Evolutionary conservation across 2,888 invertebrate species (phyloP).

Genomic region (Leistus spinibarbis): DNA sequence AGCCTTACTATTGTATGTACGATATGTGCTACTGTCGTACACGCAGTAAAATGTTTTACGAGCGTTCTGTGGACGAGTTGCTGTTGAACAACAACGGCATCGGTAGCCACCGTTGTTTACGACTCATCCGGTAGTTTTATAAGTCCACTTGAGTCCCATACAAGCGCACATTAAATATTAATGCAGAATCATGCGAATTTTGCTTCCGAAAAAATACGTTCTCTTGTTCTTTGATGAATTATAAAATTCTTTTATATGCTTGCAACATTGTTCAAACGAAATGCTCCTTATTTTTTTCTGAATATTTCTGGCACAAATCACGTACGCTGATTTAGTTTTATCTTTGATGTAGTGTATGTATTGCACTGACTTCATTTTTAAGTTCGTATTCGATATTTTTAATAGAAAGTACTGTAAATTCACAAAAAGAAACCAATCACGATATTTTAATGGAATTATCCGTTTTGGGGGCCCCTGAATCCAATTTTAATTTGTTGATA

Average conservation of each 20-base stretch:
- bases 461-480: too few species aligned
- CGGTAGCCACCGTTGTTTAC: conserved; percentile 21
- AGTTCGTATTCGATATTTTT: too few species aligned
- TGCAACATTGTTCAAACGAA: neutral
- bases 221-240: neutral
- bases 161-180: conserved; percentile 25
- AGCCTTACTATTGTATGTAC: conserved; percentile 3
- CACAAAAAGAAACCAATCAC: too few species aligned
- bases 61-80: conserved; percentile 9
- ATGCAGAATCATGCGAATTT: conserved; percentile 24
- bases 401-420: too few species aligned
- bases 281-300: neutral
- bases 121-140: conserved; percentile 32
- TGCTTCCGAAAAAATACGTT: neutral
- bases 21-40: neutral
- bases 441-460: too few species aligned
- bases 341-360: neutral
- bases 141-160: conserved; percentile 23
- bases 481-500: too few species aligned
- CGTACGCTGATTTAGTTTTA: neutral
- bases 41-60: conserved; percentile 35
- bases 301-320: neutral
- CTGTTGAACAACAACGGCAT: too few species aligned
- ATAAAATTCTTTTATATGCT: conserved; percentile 5
- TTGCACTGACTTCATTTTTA: neutral